A percentile compares a stretch with the other conserved stretches of the same genome.
These are phyloP conservation scores for Lycocorax pyrrhopterus DNA, from an alignment of 2,113 vertebrate species.

Conservation along the genomic window DNA sequence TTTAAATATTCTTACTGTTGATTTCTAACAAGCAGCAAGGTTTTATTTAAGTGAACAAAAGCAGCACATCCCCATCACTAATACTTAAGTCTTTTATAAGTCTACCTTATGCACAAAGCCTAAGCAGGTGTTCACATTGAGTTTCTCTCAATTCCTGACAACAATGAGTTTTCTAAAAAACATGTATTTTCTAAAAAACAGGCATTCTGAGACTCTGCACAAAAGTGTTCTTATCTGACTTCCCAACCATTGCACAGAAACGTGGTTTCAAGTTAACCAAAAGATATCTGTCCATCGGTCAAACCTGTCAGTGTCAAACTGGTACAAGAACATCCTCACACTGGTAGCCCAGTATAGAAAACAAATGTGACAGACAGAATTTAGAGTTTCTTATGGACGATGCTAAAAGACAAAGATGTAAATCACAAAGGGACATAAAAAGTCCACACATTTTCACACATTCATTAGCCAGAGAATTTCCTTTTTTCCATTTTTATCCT, in stretches of 20 bases:
- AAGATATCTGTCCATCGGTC: neutral
- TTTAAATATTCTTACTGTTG: neutral
- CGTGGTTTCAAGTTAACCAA: neutral
- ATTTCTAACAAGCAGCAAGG: neutral
- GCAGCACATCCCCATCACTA: neutral
- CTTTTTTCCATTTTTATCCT: neutral
- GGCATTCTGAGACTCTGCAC: neutral
- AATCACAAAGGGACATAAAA: neutral
- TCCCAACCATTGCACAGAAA: neutral
- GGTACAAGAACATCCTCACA: neutral
- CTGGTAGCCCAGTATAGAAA: neutral
- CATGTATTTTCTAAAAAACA: no score
- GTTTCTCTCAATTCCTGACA: neutral
- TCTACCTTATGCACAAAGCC: neutral
- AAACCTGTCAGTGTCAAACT: neutral
- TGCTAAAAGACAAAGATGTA: neutral
- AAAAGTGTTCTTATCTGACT: no score
- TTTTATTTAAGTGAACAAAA: neutral
- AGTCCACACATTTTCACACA: neutral
- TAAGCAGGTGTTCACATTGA: neutral
- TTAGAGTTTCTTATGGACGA: neutral
- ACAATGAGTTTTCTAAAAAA: neutral
- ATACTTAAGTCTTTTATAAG: neutral
- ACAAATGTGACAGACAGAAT: neutral
- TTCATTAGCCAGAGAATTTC: neutral